Evolutionary conservation across 2,888 invertebrate genomes (phyloP).

Genomic region (Ariolimax columbianus): DNA sequence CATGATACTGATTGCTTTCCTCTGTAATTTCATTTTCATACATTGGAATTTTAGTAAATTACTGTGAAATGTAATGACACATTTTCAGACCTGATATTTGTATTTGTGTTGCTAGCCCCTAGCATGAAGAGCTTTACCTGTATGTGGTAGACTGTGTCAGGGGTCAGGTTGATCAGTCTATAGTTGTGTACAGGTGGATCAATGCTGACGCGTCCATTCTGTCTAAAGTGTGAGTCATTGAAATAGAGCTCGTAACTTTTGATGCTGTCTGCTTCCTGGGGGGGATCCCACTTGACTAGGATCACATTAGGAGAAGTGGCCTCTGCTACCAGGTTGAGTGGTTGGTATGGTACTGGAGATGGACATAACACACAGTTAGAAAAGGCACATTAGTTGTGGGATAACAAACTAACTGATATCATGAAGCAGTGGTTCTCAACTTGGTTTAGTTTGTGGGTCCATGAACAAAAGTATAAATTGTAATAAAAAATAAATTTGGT

Average conservation of each 20-base stretch:
- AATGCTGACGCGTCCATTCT: slow-evolving; percentile 72
- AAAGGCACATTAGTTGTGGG: no score
- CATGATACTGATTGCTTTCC: no score
- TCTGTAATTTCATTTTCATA: no score
- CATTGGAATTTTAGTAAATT: no score
- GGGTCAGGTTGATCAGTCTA: slow-evolving; percentile 92
- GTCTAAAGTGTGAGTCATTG: slow-evolving; percentile 82
- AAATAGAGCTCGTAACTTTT: slow-evolving; percentile 97
- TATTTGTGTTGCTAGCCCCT: no score
- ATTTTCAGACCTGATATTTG: no score
- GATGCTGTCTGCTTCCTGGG: slow-evolving; percentile 88
- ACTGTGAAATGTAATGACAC: no score
- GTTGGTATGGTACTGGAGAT: slow-evolving; percentile 84
- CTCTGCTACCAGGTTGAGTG: slow-evolving; percentile 88
- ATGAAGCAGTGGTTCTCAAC: no score
- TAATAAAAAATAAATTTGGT: no score
- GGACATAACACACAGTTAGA: not conserved
- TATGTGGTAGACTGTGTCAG: slow-evolving; percentile 96
- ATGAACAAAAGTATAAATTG: no score
- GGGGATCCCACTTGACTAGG: slow-evolving; percentile 93
- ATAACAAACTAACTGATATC: no score
- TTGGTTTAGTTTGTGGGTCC: no score
- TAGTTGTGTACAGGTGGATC: slow-evolving; percentile 80
- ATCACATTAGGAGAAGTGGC: slow-evolving; percentile 88
- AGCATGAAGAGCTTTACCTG: slow-evolving; percentile 83